Evolutionary conservation across 1,140 invertebrate species (phyloP).

Genomic region (Danaus plexippus): DNA sequence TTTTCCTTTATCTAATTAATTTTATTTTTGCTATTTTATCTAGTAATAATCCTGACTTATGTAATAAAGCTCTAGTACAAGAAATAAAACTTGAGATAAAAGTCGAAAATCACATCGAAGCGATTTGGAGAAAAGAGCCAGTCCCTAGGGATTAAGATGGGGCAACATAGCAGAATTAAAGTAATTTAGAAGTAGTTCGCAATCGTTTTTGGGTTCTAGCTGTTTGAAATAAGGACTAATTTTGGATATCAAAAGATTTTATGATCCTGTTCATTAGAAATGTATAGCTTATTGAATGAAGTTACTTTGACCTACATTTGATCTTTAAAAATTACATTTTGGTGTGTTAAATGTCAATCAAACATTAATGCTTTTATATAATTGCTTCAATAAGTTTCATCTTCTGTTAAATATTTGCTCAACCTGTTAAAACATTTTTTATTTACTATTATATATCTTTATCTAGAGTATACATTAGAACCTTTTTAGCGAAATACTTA

Average conservation of each 20-base stretch:
- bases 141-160: conserved; percentile 26
- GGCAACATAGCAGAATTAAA: conserved; percentile 24
- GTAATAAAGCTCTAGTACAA: conserved; percentile 21
- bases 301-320: too few species aligned
- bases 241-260: conserved; percentile 1
- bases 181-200: conserved; percentile 20
- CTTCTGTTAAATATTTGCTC: too few species aligned
- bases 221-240: conserved; percentile 1
- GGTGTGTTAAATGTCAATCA: background rate
- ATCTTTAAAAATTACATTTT: background rate
- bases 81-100: conserved; percentile 28
- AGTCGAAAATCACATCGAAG: conserved; percentile 28
- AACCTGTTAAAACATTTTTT: too few species aligned
- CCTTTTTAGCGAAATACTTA: too few species aligned
- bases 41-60: conserved; percentile 22
- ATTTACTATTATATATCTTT: too few species aligned
- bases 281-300: conserved; percentile 7
- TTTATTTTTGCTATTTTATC: too few species aligned
- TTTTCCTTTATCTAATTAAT: too few species aligned
- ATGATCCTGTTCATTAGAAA: conserved; percentile 16
- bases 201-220: conserved; percentile 18
- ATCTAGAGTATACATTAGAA: too few species aligned
- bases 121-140: conserved; percentile 23
- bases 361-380: background rate
- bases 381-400: too few species aligned